Conservation (phyloP, 2,113 vertebrate genomes). For the Lutjanus erythropterus region DNA sequence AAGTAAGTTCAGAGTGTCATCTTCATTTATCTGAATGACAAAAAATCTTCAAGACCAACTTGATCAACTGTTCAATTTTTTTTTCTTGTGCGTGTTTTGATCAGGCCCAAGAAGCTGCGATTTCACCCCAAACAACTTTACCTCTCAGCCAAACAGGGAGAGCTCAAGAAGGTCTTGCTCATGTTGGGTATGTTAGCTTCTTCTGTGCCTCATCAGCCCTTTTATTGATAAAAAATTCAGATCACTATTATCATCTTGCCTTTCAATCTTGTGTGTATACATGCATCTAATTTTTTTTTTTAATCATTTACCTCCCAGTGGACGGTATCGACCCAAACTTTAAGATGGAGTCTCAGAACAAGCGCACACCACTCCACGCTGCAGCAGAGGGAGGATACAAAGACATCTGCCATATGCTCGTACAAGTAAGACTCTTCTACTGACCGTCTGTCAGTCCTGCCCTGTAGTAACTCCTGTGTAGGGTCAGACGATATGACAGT, state of each 20-base stretch:
- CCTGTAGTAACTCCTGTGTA: not conserved
- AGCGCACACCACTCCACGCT: constrained; percentile 94
- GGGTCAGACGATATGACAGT: no score
- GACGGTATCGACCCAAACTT: constrained; percentile 99
- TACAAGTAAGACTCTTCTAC: constrained; percentile 85
- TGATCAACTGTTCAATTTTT: not conserved
- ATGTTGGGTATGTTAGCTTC: constrained; percentile 90
- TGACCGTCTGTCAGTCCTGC: not conserved
- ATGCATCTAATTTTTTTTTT: not conserved
- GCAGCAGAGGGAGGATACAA: constrained; percentile 93
- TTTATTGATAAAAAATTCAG: not conserved
- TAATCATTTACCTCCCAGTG: constrained; percentile 81
- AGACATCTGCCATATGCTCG: constrained; percentile 97
- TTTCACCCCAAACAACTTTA: constrained; percentile 98
- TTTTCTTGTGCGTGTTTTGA: constrained; percentile 15
- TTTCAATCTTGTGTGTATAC: not conserved
- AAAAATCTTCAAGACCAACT: not conserved
- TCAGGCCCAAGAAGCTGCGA: constrained; percentile 97
- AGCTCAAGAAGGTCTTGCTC: constrained; percentile 95
- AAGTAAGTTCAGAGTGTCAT: constrained; percentile 86
- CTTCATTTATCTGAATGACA: not conserved
- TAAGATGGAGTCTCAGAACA: constrained; percentile 96
- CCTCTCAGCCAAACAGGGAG: constrained; percentile 96
- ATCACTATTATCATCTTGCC: no score
- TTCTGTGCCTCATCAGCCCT: not conserved